Conservation (phyloP, 2,113 vertebrate genomes). For the Vanacampus margaritifer region DNA sequence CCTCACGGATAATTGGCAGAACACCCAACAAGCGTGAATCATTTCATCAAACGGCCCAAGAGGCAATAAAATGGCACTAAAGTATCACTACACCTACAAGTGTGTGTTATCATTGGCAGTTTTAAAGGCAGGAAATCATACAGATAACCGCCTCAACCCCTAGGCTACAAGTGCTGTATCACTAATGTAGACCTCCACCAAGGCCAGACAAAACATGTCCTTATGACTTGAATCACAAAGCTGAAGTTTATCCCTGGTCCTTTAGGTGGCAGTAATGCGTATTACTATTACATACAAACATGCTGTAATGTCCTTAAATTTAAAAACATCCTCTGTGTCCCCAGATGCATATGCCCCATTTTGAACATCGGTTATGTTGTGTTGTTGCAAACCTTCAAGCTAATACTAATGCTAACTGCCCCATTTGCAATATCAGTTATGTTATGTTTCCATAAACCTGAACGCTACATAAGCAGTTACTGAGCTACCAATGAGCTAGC, state of each 20-base stretch:
- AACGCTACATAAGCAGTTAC: no score
- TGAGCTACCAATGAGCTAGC: no score
- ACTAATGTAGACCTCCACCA: not conserved
- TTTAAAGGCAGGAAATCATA: conserved; percentile 5
- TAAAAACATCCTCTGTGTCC: no score
- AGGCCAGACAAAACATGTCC: not conserved
- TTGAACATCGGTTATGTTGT: no score
- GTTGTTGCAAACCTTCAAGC: no score
- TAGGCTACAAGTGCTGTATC: not conserved
- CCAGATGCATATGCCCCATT: no score
- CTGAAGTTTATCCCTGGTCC: not conserved
- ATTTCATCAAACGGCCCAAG: conserved; percentile 39
- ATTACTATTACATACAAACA: no score
- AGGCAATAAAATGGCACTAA: conserved; percentile 38
- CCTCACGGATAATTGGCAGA: conserved; percentile 51
- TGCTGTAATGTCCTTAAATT: no score
- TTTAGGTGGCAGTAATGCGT: not conserved
- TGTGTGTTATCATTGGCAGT: conserved; percentile 1
- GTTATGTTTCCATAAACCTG: no score
- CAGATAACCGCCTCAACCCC: not conserved
- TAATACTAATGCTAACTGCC: no score
- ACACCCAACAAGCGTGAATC: conserved; percentile 52
- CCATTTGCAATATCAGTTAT: no score
- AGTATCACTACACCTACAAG: conserved; percentile 11
- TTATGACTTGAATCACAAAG: not conserved